Base-by-base conservation (phyloP, 2,797 vertebrate genomes). In the Bradypodion ventrale region DNA sequence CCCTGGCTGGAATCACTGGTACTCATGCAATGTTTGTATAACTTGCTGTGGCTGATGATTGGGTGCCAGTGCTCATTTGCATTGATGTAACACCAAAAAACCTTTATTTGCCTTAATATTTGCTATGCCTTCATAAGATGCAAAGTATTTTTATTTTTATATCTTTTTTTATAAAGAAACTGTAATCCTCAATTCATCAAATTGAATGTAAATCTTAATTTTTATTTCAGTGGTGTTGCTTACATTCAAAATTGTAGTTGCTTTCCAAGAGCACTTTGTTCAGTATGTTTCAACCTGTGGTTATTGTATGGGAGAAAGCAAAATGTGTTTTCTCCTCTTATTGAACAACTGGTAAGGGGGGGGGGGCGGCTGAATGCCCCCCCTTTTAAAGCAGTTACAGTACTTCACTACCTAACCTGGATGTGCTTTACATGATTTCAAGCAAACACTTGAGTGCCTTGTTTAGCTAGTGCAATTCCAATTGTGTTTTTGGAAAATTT, bases 51-150 rank as follows among this genome's bases (percentile, higher is more conserved):
- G 52, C 52, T 56, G 56, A 21, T 21, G 52, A 56, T 19, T 2
- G 19, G 52, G 52, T 56, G 52, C 52, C 21, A 19, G 52, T 56
- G 52, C 1, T 56, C 19, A 15, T 56, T 37, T 85, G n/a, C 42
- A 29, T 44, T 66, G 29, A 76, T 62, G 44, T 49, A 46, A 25
- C n/a, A 44, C 74, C 62, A 83, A 68, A 83, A n/a, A 7, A 46
- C 68, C 16, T 40, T 40, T n/a, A n/a, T 32, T 82, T 85, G 84
- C 65, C 78, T 85, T 85, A 85, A 82, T 62, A 49, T 70, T 23
- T 82, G 35, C n/a, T 44, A 32, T 62, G 65, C 62, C 52, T 82
- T 82, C 49, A 76, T 70, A 16, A 35, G 62, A 63, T 70, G 65
- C 66, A 52, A 85, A 68, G 10, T 52, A 49, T 62, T 70, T 76